These are phyloP conservation scores for Anoura caudifer DNA, from an alignment of 2,113 vertebrate genomes.

Conservation along the genomic window DNA sequence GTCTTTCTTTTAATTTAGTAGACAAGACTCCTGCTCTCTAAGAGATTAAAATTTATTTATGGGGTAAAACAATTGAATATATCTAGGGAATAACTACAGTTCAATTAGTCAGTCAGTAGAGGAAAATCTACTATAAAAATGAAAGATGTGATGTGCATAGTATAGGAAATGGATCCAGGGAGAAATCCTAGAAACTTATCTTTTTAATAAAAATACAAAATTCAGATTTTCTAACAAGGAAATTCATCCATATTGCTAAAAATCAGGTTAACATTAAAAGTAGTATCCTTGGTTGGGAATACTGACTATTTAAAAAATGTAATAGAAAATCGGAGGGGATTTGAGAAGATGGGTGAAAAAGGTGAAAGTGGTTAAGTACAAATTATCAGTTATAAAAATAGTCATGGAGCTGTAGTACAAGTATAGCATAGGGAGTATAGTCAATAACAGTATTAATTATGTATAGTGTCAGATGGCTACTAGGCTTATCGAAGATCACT, in stretches of 20 bases:
- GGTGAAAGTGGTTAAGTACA: neutral
- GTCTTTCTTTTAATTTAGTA: neutral
- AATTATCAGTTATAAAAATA: neutral
- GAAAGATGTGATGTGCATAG: neutral
- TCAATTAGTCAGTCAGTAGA: neutral
- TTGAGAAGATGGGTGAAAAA: neutral
- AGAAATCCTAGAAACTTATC: neutral
- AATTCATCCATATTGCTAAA: neutral
- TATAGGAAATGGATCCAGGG: neutral
- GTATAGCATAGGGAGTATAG: neutral
- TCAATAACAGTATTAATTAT: neutral
- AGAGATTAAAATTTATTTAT: neutral
- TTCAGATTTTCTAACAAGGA: neutral
- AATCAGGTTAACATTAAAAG: neutral
- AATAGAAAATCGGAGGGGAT: neutral
- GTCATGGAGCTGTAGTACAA: neutral
- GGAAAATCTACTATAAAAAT: constrained; percentile 35
- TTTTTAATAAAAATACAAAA: neutral
- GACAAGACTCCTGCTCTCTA: neutral
- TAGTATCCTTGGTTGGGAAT: neutral
- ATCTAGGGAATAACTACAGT: neutral
- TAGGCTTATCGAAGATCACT: neutral
- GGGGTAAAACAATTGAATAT: neutral
- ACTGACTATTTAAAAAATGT: neutral
- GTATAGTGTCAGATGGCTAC: neutral